Evolutionary conservation across 1,140 invertebrate genomes (phyloP).

Genomic region (Meteorus sp.): DNA sequence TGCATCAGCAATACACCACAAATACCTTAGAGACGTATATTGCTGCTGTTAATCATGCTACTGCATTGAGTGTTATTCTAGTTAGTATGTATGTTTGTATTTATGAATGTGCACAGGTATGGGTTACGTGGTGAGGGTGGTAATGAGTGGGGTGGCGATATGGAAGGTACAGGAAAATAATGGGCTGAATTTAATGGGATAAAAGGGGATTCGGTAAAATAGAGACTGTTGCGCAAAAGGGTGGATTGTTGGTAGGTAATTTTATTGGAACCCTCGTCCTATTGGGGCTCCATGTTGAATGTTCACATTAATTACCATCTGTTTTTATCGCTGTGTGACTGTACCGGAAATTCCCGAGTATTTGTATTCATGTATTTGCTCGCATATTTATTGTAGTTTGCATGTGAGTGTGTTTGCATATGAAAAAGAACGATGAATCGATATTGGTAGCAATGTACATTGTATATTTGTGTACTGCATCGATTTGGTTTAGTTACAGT

Average conservation of each 20-base stretch:
- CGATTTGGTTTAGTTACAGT: not conserved
- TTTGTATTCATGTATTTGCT: no score
- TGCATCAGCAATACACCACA: conserved; percentile 21
- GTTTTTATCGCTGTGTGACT: conserved; percentile 22
- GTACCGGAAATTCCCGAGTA: no score
- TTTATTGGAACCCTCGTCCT: not conserved
- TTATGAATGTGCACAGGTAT: no score
- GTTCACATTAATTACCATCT: conserved; percentile 26
- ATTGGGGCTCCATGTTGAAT: not conserved
- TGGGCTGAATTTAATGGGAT: no score
- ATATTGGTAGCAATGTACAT: not conserved
- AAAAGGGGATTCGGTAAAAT: not conserved
- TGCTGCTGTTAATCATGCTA: conserved; percentile 44
- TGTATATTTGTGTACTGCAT: conserved; percentile 1
- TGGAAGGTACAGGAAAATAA: not conserved
- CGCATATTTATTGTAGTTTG: no score
- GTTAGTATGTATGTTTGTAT: conserved; percentile 13
- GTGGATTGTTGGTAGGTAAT: not conserved
- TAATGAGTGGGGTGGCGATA: not conserved
- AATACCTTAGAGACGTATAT: conserved; percentile 37
- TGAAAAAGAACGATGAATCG: conserved; percentile 1
- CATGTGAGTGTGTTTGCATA: not conserved
- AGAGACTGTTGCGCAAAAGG: not conserved
- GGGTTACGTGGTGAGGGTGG: not conserved
- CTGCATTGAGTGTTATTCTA: conserved; percentile 35